phyloP scores from a whole-genome alignment of 2,113 vertebrate genomes.

The Zeus faber region DNA sequence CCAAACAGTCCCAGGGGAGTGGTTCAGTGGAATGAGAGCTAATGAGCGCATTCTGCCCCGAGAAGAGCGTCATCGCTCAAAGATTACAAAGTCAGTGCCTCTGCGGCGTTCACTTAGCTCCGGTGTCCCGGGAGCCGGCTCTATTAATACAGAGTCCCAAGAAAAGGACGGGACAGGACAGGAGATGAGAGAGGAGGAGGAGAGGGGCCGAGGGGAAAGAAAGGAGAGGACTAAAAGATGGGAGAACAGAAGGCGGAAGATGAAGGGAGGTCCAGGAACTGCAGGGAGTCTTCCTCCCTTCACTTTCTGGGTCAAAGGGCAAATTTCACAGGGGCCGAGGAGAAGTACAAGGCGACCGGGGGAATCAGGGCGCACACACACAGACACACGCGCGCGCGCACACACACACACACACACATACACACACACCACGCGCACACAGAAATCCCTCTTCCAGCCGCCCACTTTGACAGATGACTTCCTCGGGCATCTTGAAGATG shows the following conservation, averaged over 20 bases:
- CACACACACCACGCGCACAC: constrained; percentile 15
- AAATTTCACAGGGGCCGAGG: constrained; percentile 49
- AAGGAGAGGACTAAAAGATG: too few relatives aligned
- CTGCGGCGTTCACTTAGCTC: too few relatives aligned
- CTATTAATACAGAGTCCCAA: too few relatives aligned
- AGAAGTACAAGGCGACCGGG: constrained; percentile 35
- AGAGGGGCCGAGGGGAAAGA: not conserved
- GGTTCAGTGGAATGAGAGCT: too few relatives aligned
- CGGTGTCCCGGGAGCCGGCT: too few relatives aligned
- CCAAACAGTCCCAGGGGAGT: too few relatives aligned
- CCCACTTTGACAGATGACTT: constrained; percentile 46
- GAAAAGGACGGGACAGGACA: too few relatives aligned
- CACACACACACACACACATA: constrained; percentile 17
- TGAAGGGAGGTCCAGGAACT: not conserved
- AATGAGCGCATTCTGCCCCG: too few relatives aligned
- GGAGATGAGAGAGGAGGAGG: not conserved
- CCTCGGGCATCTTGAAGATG: constrained; percentile 20
- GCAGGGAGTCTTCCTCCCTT: constrained; percentile 10
- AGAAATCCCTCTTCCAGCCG: constrained; percentile 22
- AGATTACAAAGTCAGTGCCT: too few relatives aligned
- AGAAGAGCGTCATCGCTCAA: too few relatives aligned
- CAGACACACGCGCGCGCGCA: not conserved
- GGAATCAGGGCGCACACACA: constrained; percentile 29
- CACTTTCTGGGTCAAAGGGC: constrained; percentile 41
- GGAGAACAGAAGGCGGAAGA: not conserved